Evolutionary conservation across 2,113 vertebrate genomes (phyloP), one percentile per base, ranked within the genome.

Genomic region (Acrocephalus arundinaceus): DNA sequence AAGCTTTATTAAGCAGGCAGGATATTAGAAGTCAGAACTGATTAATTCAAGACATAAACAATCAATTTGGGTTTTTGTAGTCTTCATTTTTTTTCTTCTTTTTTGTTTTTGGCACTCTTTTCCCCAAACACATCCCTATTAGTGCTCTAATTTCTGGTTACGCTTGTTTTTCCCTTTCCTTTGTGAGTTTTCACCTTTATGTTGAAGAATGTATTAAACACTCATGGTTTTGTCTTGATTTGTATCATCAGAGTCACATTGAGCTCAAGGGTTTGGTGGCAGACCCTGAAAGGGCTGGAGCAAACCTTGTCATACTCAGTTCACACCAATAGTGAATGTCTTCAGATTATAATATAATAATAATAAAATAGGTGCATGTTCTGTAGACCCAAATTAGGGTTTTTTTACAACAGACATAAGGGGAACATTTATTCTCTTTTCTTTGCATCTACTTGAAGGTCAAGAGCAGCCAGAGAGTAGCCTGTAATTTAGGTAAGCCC

Each of bases 11-110:
- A 89, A 94, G 87, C 93, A 93, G 59, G 59, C 63, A 90, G 87
- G 85, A 90, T 94, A 96, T 83, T 90, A 91, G 82, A 91, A 95
- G 75, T 94, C 93, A 91, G 75, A 94, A 91, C 59, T 91, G 75
- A 95, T 94, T 94, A 91, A 90, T 88, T 87, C 51, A 91, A 46
- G 17, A 24, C 35, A 91, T 83, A 94, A 93, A 77, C 67, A 90
- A 52, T 59, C 43, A 87, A 15, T 12, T 75, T 17, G 49, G 13
- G 16, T 18, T 9, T 11, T 48, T 76, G 72, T 28, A 45, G 23
- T 13, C 11, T 33, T 22, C 6, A 35, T 21, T 21, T 31, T 33
- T 21, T 27, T 17, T 31, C 15, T 15, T 27, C 14, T 27, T 20
- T 20, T 48, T 49, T 35, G 35, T 33, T 4, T 11, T 39, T 2